Evolutionary conservation across 2,113 vertebrate genomes (phyloP).

Genomic region (Lanius ludovicianus): DNA sequence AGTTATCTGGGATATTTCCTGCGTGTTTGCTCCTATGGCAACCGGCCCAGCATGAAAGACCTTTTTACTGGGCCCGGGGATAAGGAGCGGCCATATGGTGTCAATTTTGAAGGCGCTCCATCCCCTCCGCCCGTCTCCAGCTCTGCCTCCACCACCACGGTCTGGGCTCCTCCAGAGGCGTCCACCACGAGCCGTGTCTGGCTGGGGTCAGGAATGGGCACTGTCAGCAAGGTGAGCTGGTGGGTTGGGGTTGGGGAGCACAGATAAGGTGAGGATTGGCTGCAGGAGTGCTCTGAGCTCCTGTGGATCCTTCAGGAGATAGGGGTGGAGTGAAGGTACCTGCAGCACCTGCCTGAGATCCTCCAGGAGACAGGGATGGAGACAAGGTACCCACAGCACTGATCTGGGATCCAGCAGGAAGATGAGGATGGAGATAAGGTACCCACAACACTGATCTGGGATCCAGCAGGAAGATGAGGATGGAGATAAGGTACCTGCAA

Average conservation of each 20-base stretch:
- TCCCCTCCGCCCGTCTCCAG: background rate
- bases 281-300: rapidly evolving
- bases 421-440: no score
- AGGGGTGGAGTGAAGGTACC: background rate
- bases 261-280: background rate
- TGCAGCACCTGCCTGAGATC: rapidly evolving
- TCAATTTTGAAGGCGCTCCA: constrained; percentile 69
- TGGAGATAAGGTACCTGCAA: background rate
- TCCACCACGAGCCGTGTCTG: rapidly evolving
- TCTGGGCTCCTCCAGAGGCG: rapidly evolving
- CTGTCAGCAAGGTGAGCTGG: background rate
- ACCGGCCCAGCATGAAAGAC: constrained; percentile 70
- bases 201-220: rapidly evolving
- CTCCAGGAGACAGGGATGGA: background rate
- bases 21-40: constrained; percentile 75
- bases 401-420: no score
- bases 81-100: constrained; percentile 73
- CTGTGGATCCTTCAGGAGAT: rapidly evolving
- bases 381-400: background rate
- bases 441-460: no score
- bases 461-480: no score
- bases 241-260: background rate
- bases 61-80: constrained; percentile 71
- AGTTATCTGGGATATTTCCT: constrained; percentile 83
- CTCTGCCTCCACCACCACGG: background rate